These are phyloP conservation scores for Zaprionus kolodkinae DNA, from an alignment of 1,140 invertebrate genomes.

Conservation along the genomic window DNA sequence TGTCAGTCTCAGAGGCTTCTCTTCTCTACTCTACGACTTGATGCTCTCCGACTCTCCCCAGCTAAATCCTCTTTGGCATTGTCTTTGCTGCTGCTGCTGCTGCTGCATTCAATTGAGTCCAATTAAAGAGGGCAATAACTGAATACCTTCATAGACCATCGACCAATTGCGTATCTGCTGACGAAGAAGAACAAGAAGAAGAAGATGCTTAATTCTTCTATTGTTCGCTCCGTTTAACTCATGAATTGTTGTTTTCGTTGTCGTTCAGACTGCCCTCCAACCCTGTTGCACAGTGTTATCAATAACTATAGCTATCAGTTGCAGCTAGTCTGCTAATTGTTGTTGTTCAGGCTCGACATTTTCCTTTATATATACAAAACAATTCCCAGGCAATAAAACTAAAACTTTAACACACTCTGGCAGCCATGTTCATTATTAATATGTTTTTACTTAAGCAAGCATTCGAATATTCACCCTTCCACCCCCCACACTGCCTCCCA, in stretches of 20 bases:
- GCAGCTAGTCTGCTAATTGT: slow-evolving; percentile 31
- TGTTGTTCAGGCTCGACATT: neutral
- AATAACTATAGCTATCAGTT: slow-evolving; percentile 29
- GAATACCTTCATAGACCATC: slow-evolving; percentile 2
- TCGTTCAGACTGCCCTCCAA: too few species aligned
- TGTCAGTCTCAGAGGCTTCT: slow-evolving; percentile 6
- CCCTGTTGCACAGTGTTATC: slow-evolving; percentile 10
- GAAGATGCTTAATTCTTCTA: slow-evolving; percentile 17
- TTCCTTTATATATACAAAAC: neutral
- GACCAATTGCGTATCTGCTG: slow-evolving; percentile 6
- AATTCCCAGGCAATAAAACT: slow-evolving; percentile 38
- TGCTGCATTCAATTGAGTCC: slow-evolving; percentile 61
- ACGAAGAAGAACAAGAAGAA: neutral
- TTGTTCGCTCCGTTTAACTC: slow-evolving; percentile 4
- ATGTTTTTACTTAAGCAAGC: slow-evolving; percentile 48
- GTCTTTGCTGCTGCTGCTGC: slow-evolving; percentile 39
- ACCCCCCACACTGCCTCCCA: neutral
- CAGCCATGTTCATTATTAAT: slow-evolving; percentile 43
- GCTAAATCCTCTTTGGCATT: slow-evolving; percentile 41
- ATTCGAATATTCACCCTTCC: slow-evolving; percentile 23
- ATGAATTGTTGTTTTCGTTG: slow-evolving; percentile 1
- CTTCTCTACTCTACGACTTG: slow-evolving; percentile 12
- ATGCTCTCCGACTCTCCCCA: too few species aligned
- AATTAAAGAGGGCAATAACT: slow-evolving; percentile 53
- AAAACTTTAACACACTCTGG: slow-evolving; percentile 41